These are phyloP conservation scores for Prietella phreatophila DNA, from an alignment of 2,113 vertebrate genomes.

Conservation along the genomic window DNA sequence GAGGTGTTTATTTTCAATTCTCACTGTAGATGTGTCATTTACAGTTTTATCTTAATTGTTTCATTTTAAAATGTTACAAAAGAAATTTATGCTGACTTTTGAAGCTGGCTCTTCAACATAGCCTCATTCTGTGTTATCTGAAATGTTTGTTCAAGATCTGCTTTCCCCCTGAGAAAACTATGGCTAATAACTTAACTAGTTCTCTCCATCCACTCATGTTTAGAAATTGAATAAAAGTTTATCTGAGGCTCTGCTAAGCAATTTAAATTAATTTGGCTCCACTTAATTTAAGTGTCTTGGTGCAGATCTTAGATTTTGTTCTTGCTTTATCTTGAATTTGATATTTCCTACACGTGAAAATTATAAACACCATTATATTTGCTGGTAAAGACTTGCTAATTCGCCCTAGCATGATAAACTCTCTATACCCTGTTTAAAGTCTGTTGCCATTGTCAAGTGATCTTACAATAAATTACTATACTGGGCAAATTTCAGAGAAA, in stretches of 20 bases:
- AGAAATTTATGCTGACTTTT: not conserved
- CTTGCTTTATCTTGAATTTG: not conserved
- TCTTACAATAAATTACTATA: not conserved
- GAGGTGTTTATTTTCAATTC: not conserved
- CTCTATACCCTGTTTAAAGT: slow-evolving; percentile 26
- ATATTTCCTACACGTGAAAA: not conserved
- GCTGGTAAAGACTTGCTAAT: not conserved
- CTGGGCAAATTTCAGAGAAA: not conserved
- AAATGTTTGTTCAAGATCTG: slow-evolving; percentile 52
- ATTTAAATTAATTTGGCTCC: not conserved
- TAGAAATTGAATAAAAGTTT: slow-evolving; percentile 11
- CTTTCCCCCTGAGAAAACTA: slow-evolving; percentile 69
- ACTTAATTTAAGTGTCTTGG: not conserved
- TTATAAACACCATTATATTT: not conserved
- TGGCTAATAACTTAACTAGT: slow-evolving; percentile 52
- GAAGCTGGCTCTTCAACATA: slow-evolving; percentile 26
- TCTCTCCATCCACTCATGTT: slow-evolving; percentile 32
- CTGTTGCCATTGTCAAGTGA: not conserved
- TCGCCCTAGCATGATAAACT: not conserved
- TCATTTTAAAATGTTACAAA: not conserved
- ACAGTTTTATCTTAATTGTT: not conserved
- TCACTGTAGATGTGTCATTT: not conserved
- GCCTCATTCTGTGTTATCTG: slow-evolving; percentile 35
- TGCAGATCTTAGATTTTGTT: not conserved
- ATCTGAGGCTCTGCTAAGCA: not conserved